These are phyloP conservation scores for Heterodera filipjevi DNA, from an alignment of 2,888 invertebrate genomes.

Conservation along the genomic window DNA sequence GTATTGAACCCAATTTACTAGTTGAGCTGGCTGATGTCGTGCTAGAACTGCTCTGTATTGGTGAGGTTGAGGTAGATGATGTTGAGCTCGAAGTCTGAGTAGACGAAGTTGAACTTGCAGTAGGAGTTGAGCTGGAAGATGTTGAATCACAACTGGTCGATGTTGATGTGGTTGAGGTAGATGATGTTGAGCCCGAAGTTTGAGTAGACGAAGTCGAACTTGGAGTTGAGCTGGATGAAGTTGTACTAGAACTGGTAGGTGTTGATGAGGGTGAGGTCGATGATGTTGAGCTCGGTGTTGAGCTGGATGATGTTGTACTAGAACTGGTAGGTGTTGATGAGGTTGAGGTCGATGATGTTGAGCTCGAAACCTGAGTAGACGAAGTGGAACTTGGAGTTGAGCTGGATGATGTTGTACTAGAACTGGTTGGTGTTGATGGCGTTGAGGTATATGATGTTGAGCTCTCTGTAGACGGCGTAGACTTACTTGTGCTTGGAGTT, in stretches of 20 bases:
- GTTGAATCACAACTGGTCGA: not conserved
- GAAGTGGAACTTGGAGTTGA: not conserved
- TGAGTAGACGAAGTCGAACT: not conserved
- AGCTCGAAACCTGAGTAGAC: not conserved
- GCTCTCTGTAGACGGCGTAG: not conserved
- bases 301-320: not conserved
- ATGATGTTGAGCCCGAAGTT: not conserved
- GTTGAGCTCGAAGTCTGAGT: not conserved
- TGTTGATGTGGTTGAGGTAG: not conserved
- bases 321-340: not conserved
- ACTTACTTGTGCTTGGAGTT: not conserved
- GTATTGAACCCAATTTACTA: not conserved
- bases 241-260: not conserved
- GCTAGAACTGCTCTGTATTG: not conserved
- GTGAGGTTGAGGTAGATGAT: not conserved
- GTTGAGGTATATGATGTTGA: not conserved
- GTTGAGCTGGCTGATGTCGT: not conserved
- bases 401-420: not conserved
- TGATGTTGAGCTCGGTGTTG: not conserved
- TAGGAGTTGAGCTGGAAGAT: not conserved
- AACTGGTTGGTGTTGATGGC: not conserved
- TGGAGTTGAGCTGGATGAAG: not conserved
- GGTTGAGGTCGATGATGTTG: not conserved
- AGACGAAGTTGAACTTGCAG: not conserved
- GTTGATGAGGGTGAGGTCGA: not conserved